Base-by-base conservation (phyloP, 2,888 invertebrate species). In the Polydrusus cervinus region DNA sequence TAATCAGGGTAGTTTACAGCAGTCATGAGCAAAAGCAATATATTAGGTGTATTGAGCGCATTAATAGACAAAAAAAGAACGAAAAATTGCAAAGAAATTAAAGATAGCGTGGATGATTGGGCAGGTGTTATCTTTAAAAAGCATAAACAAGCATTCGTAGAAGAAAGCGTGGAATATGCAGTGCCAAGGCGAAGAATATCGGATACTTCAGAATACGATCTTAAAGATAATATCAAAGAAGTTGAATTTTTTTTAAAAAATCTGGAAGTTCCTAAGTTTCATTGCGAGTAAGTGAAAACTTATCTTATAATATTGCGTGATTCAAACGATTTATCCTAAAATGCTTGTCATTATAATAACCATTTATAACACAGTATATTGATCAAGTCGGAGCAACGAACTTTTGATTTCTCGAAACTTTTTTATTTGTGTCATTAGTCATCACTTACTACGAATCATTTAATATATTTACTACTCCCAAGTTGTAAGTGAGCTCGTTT, bases 181-280 rank as follows among this genome's bases (percentile, higher is more conserved):
- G 74, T 62, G 14, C 73, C 76, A 43, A 76, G 45, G 11, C 49
- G 79, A 40, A 74, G 71, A 64, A 38, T 75, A 38, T 79, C 79
- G 0, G 78, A 75, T 3, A 49, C 65, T 20, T 71, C 71, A 3
- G 78, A 78, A 9, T 40, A 40, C n/a, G 75, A 75, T 38, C n/a
- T 43, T 30, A 53, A 45, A 25, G 68, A 74, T 53, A 74, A 68
- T 43, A 30, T 74, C 1, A 13, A 55, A 1, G 61, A 40, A 25
- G 72, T 66, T 8, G 38, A 66, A 20, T 3, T 30, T 10, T 68
- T 68, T 57, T 57, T 68, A 25, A 16, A 43, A 40, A 18, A n/a
- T 14, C 8, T 71, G 20, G 16, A 43, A 18, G 20, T 71, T 14
- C 16, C 43, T 3, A 53, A 20, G 10, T 55, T 64, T 71, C 5